Evolutionary conservation across 1,140 invertebrate genomes (phyloP).

Genomic region (Hesperophylax magnus): DNA sequence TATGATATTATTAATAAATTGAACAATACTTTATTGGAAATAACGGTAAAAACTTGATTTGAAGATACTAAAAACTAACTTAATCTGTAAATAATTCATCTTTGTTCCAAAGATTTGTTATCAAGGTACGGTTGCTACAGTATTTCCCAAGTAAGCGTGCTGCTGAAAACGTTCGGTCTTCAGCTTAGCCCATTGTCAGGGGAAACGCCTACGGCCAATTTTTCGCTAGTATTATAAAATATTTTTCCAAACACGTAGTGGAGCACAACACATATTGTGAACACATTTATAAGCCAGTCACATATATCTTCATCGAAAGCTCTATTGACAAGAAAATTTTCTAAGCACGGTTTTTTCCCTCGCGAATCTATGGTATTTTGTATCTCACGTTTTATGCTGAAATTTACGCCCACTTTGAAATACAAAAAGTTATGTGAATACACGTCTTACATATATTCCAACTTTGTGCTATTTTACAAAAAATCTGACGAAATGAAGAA

Average conservation of each 20-base stretch:
- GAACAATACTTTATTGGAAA: too few relatives aligned
- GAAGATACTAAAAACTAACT: too few relatives aligned
- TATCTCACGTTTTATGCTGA: conserved; percentile 5
- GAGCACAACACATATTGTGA: conserved; percentile 39
- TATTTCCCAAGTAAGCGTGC: neutral
- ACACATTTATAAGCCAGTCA: conserved; percentile 39
- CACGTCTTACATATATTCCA: too few relatives aligned
- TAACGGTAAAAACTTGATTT: too few relatives aligned
- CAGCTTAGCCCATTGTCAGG: neutral
- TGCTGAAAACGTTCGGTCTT: neutral
- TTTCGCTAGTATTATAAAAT: conserved; percentile 29
- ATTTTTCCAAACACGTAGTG: conserved; percentile 36
- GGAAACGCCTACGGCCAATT: conserved; percentile 25
- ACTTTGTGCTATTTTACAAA: too few relatives aligned
- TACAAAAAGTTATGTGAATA: too few relatives aligned
- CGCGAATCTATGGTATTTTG: neutral
- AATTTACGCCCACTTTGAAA: conserved; percentile 10
- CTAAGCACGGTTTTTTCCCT: conserved; percentile 19
- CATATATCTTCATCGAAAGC: conserved; percentile 37
- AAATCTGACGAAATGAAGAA: too few relatives aligned
- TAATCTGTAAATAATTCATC: too few relatives aligned
- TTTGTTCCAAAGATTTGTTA: neutral
- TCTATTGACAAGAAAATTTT: conserved; percentile 43
- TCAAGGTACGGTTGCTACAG: neutral
- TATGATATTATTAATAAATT: too few relatives aligned